Percentiles rank a stretch among this genome's conserved stretches.
Evolutionary conservation across 2,797 vertebrate species (phyloP).

Genomic region (Microcaecilia unicolor): DNA sequence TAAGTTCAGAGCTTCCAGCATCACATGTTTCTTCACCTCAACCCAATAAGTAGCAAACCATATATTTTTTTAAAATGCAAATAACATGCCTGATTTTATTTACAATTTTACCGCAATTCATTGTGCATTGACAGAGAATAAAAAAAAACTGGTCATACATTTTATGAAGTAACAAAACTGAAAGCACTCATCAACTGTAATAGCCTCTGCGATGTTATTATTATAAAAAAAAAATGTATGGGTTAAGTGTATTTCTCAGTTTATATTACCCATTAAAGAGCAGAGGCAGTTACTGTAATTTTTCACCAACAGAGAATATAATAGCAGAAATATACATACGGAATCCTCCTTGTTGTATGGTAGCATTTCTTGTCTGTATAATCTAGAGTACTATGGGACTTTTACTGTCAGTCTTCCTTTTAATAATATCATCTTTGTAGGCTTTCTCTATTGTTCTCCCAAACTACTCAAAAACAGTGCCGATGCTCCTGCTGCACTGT

Average conservation of each 20-base stretch:
- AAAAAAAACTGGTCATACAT: neutral
- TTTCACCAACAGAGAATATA: no score
- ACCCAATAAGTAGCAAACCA: no score
- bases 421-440: conserved; percentile 29
- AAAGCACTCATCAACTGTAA: no score
- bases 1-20: conserved; percentile 36
- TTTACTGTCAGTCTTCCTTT: conserved; percentile 10
- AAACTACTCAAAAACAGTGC: conserved; percentile 34
- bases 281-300: no score
- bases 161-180: conserved; percentile 9
- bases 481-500: conserved; percentile 30
- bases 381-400: conserved; percentile 20
- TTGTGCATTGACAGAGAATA: neutral
- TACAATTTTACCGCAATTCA: conserved; percentile 32
- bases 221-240: no score
- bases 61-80: conserved; percentile 42
- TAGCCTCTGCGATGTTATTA: no score
- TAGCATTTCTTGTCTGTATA: no score
- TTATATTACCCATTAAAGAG: no score
- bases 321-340: no score
- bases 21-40: conserved; percentile 42
- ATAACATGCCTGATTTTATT: conserved; percentile 29
- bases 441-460: conserved; percentile 47
- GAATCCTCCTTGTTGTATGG: no score
- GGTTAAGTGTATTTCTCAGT: no score